Percentiles rank a stretch among this genome's conserved stretches.
Evolutionary conservation across 2,888 invertebrate species (phyloP).

Genomic region (Kryphioiulus occultus): DNA sequence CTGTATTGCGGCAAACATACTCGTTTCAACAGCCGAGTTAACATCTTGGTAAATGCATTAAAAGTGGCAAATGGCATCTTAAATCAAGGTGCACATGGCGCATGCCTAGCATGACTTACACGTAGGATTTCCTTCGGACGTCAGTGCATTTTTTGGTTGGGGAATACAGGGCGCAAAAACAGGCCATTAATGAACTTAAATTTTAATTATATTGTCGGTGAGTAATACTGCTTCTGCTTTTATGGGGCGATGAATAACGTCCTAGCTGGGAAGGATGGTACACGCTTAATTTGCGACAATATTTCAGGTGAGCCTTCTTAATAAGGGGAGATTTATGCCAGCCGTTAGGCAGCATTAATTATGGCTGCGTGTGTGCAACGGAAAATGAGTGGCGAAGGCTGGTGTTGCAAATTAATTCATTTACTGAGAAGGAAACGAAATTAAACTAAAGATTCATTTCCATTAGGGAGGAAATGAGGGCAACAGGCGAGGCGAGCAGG

Average conservation of each 20-base stretch:
- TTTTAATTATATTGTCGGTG: slow-evolving; percentile 5
- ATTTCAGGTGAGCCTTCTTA: slow-evolving; percentile 5
- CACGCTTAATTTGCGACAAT: slow-evolving; percentile 5
- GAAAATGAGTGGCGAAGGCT: slow-evolving; percentile 5
- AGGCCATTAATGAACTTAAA: not conserved
- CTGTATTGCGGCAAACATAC: too few species aligned
- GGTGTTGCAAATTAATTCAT: slow-evolving; percentile 5
- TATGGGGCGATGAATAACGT: not conserved
- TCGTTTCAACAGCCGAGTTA: not conserved
- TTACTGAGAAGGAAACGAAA: not conserved
- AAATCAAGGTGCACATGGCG: too few species aligned
- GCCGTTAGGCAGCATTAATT: not conserved
- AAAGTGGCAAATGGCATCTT: not conserved
- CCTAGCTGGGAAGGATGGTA: not conserved
- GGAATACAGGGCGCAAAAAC: not conserved
- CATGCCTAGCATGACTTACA: not conserved
- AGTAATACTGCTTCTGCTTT: not conserved
- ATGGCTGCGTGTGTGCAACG: not conserved
- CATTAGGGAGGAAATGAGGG: not conserved
- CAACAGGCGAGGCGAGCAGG: not conserved
- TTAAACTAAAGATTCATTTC: slow-evolving; percentile 5
- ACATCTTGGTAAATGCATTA: not conserved
- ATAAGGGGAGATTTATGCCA: slow-evolving; percentile 5
- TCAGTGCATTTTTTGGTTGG: not conserved
- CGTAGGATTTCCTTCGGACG: not conserved